phyloP scores from a whole-genome alignment of 2,888 invertebrate species.

The Epinotia demarniana region DNA sequence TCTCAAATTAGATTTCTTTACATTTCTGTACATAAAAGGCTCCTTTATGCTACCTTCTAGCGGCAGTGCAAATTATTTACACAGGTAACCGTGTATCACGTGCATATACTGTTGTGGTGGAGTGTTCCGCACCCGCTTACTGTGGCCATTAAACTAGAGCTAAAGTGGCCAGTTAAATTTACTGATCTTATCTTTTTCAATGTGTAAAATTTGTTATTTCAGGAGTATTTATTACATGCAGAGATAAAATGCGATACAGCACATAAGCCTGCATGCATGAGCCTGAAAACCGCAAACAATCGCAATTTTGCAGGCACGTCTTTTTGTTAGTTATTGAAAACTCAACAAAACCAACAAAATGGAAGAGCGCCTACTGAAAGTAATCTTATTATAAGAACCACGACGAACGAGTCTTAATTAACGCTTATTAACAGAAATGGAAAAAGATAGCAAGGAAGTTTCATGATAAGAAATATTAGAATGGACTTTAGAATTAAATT shows the following conservation, averaged over 20 bases:
- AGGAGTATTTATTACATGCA: not conserved
- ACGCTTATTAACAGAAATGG: too few species aligned
- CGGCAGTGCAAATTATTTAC: not conserved
- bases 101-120: slow-evolving; percentile 8
- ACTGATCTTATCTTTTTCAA: not conserved
- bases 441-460: not conserved
- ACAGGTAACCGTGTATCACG: slow-evolving; percentile 11
- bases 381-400: too few species aligned
- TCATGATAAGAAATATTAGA: not conserved
- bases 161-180: slow-evolving; percentile 14
- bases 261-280: too few species aligned
- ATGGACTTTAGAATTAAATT: slow-evolving; percentile 17
- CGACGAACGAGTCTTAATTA: too few species aligned
- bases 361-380: too few species aligned
- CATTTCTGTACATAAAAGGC: slow-evolving; percentile 15
- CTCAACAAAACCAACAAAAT: too few species aligned
- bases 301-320: too few species aligned
- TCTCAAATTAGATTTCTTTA: slow-evolving; percentile 11
- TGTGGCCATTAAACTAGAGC: slow-evolving; percentile 1
- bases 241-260: not conserved
- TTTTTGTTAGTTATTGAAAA: too few species aligned
- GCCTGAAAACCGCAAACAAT: too few species aligned
- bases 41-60: not conserved
- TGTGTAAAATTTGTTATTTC: not conserved
- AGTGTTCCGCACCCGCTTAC: slow-evolving; percentile 6